Conservation (phyloP, 2,888 invertebrate genomes). For the Tanypteryx hageni region DNA sequence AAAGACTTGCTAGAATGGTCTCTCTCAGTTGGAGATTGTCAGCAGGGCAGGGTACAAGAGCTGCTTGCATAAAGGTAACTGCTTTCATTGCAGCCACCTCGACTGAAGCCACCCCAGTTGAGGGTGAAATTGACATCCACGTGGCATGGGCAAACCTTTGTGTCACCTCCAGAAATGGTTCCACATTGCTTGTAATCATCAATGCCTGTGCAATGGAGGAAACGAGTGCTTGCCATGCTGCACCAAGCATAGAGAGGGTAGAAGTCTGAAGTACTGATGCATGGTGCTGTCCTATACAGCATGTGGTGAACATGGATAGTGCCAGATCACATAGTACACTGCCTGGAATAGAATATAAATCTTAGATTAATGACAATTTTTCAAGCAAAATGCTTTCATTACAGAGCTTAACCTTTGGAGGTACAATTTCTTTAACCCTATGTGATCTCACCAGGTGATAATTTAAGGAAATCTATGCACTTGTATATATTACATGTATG, state of each 20-base stretch:
- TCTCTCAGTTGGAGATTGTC: slow-evolving; percentile 1
- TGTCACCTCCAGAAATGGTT: slow-evolving; percentile 71
- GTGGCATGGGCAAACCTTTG: slow-evolving; percentile 72
- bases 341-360: not conserved
- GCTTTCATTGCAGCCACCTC: slow-evolving; percentile 37
- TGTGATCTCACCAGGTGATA: no score
- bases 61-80: slow-evolving; percentile 27
- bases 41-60: not conserved
- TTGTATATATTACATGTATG: no score
- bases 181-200: slow-evolving; percentile 67
- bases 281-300: slow-evolving; percentile 36
- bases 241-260: slow-evolving; percentile 69
- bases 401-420: no score
- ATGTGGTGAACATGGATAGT: slow-evolving; percentile 41
- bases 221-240: slow-evolving; percentile 79
- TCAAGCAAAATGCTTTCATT: no score
- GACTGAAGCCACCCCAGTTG: not conserved
- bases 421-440: no score
- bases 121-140: slow-evolving; percentile 68
- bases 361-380: not conserved
- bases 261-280: slow-evolving; percentile 12
- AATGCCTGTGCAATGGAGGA: slow-evolving; percentile 71
- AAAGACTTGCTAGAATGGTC: slow-evolving; percentile 6
- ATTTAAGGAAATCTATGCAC: no score
- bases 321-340: slow-evolving; percentile 49